Conservation (phyloP, 2,888 invertebrate genomes). For the Atherix ibis region DNA sequence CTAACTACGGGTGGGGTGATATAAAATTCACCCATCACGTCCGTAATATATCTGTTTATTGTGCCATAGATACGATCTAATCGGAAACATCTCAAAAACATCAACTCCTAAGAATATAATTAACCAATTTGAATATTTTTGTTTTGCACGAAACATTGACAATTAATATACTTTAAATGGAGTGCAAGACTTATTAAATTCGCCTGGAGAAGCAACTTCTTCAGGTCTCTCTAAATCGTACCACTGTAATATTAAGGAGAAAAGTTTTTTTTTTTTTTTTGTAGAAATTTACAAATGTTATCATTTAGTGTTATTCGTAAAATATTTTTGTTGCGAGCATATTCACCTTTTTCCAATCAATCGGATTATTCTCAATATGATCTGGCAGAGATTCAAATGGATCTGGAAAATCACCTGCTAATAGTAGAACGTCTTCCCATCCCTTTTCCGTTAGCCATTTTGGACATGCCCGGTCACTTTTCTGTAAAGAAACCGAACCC, state of each 20-base stretch:
- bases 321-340: not conserved
- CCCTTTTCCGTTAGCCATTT: slow-evolving; percentile 55
- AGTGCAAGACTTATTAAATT: slow-evolving; percentile 46
- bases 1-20: slow-evolving; percentile 75
- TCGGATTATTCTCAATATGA: slow-evolving; percentile 38
- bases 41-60: slow-evolving; percentile 67
- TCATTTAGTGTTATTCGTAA: not conserved
- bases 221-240: slow-evolving; percentile 75
- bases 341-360: slow-evolving; percentile 51
- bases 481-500: slow-evolving; percentile 64
- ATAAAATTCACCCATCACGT: slow-evolving; percentile 73
- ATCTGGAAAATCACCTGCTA: slow-evolving; percentile 50
- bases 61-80: slow-evolving; percentile 76
- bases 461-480: slow-evolving; percentile 48
- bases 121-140: slow-evolving; percentile 20
- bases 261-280: no score
- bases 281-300: no score
- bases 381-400: slow-evolving; percentile 48
- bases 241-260: slow-evolving; percentile 42
- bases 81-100: slow-evolving; percentile 78
- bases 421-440: slow-evolving; percentile 71
- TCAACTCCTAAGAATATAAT: slow-evolving; percentile 39
- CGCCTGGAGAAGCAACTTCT: slow-evolving; percentile 48
- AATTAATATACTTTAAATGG: slow-evolving; percentile 37
- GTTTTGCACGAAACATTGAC: no score